Conservation (phyloP, 2,888 invertebrate genomes). For the Steromphala cineraria region DNA sequence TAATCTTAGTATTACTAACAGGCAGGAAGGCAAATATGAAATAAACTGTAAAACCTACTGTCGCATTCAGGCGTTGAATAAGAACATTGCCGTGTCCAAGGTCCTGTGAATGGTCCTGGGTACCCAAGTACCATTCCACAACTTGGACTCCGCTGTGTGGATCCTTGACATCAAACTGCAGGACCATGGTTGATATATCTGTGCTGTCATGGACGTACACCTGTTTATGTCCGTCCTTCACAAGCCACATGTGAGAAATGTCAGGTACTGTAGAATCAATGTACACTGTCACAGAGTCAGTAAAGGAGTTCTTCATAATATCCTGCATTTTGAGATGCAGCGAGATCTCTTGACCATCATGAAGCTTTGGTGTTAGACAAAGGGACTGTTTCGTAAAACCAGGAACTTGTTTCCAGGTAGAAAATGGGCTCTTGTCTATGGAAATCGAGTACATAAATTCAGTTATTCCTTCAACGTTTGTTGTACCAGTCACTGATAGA, state of each 20-base stretch:
- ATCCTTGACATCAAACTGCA: constrained; percentile 46
- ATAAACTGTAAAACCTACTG: neutral
- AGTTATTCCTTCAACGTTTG: constrained; percentile 42
- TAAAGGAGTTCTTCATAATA: constrained; percentile 37
- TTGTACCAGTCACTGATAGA: constrained; percentile 43
- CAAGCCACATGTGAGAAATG: constrained; percentile 42
- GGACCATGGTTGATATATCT: constrained; percentile 47
- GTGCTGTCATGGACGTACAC: constrained; percentile 46
- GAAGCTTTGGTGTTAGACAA: constrained; percentile 31
- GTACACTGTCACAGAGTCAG: constrained; percentile 30
- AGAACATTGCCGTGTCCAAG: constrained; percentile 26
- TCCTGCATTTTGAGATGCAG: constrained; percentile 40
- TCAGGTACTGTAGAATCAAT: constrained; percentile 42
- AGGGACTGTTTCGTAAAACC: constrained; percentile 29
- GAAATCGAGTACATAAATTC: constrained; percentile 29
- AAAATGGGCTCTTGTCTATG: neutral
- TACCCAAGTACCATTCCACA: constrained; percentile 47
- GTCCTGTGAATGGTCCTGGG: constrained; percentile 15
- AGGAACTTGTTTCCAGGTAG: neutral
- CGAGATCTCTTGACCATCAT: constrained; percentile 41
- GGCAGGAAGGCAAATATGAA: too few relatives aligned
- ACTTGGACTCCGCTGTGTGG: constrained; percentile 46
- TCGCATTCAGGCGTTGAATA: constrained; percentile 6
- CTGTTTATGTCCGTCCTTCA: constrained; percentile 30
- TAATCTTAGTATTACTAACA: too few relatives aligned